Evolutionary conservation across 1,140 invertebrate species (phyloP), one percentile per base, ranked within the genome.

Genomic region (Tribolium castaneum): DNA sequence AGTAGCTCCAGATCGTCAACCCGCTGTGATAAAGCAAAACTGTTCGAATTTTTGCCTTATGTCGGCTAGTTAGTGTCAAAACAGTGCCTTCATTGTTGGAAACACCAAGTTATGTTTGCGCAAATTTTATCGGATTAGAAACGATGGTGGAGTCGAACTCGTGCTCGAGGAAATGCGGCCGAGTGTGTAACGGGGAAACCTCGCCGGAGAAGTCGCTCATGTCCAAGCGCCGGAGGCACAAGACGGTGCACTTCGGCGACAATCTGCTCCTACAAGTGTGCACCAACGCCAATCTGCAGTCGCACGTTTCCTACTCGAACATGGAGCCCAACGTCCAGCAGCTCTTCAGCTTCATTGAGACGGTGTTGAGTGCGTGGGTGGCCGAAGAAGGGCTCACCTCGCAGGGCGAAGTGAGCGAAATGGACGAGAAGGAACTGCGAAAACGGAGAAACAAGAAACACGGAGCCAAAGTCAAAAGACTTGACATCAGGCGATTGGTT

Each of bases 241-340:
- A 93, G 87, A 93, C 92, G 45, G 92, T 94, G 9, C 92, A 94
- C 86, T 93, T 93, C 84, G 92, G 92, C 51, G 92, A 93, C 81
- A 92, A 92, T 83, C 87, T 93, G 3, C 86, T 92, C 25, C 89
- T 92, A 84, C 91, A 92, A 83, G 91, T 92, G 56, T 92, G 92
- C 85, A 90, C 92, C 72, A 92, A 92, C 84, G 85, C 85, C 4
- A 83, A 85, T 74, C 74, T 85, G 16, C 82, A 83, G 25, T 84
- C 84, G 56, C 83, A 85, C 75, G 81, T 84, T 54, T 80, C 83
- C 10, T 88, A 72, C 85, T 85, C 76, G 59, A 88, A 85, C 80
- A 87, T 89, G 87, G 90, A 92, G 82, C 90, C 91, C n/a, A 93
- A 93, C 85, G 92, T 93, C n/a, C 92, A 93, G 84, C 92, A 93